Percentiles rank a stretch among this genome's conserved stretches.
These are phyloP conservation scores for Carassius carassius DNA, from an alignment of 2,113 vertebrate genomes.

Conservation along the genomic window DNA sequence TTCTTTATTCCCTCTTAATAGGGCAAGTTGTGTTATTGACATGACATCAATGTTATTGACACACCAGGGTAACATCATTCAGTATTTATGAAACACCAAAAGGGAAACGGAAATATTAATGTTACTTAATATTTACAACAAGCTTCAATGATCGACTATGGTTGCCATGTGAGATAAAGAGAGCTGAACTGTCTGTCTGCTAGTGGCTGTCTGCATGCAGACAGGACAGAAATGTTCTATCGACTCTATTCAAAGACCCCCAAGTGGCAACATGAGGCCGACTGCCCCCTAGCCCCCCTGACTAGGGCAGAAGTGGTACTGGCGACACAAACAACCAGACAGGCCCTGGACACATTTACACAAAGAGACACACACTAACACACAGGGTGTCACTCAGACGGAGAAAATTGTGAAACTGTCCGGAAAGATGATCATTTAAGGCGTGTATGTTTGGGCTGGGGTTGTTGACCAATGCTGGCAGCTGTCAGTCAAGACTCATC, in stretches of 20 bases:
- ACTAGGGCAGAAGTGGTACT: constrained; percentile 11
- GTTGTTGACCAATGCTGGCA: constrained; percentile 57
- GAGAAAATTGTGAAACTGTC: constrained; percentile 59
- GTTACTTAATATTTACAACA: constrained; percentile 31
- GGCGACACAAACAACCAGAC: constrained; percentile 37
- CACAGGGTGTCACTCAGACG: constrained; percentile 43
- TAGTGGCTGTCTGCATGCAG: constrained; percentile 28
- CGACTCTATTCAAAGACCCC: constrained; percentile 43
- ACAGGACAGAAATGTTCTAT: constrained; percentile 45
- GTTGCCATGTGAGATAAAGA: constrained; percentile 32
- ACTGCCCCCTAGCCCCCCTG: background rate
- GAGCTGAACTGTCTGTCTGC: background rate
- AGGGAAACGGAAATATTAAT: background rate
- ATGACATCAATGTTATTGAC: constrained; percentile 33
- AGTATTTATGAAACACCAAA: constrained; percentile 32
- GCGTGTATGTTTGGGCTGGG: constrained; percentile 54
- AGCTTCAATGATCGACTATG: constrained; percentile 3
- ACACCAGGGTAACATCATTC: constrained; percentile 4
- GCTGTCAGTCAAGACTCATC: constrained; percentile 74
- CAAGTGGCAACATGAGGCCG: constrained; percentile 43
- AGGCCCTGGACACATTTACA: constrained; percentile 37
- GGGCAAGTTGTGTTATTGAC: constrained; percentile 8
- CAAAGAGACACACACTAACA: constrained; percentile 18
- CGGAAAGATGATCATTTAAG: constrained; percentile 61
- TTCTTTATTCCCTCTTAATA: constrained; percentile 1